Evolutionary conservation across 2,888 invertebrate genomes (phyloP), one percentile per base, ranked within the genome.

Genomic region (Tenthredo mesomela): DNA sequence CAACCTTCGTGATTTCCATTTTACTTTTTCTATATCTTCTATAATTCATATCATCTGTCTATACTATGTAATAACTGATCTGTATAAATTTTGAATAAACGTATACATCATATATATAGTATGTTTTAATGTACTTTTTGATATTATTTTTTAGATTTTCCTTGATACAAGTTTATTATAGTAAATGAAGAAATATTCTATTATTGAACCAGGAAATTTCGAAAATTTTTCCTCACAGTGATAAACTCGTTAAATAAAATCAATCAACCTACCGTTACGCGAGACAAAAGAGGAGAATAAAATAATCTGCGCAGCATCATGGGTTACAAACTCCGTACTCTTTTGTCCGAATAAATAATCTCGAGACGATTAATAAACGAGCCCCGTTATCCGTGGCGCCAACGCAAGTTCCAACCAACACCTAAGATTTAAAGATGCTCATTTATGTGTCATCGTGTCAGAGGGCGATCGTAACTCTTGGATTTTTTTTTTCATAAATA

Each of bases 301-400:
- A 25, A 82, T 67, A 29, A 82, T 37, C 67, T 43, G 67, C 65
- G 67, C 43, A 65, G 82, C 67, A 67, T 67, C 82, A 50, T 18
- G 82, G 29, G 67, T 65, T 70, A 67, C 10, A 82, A 70, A 82
- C 70, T 82, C 82, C 50, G 47, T 40, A 29, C 43, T 67, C 67
- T 67, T 61, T 82, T 82, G 82, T 82, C 82, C 82, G 43, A 50
- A 33, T 50, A 47, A 82, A 82, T 82, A 82, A 82, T 82, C 82
- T 29, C 37, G 47, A 82, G 82, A 82, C 82, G 82, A 67, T 82
- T 82, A 70, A 82, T 82, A 82, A 82, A 82, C 82, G 67, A 67
- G 82, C 43, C 82, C 82, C 82, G 82, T 82, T 82, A 82, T 43
- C 47, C 82, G 82, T 67, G 82, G 67, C 67, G 67, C 82, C 82